Conservation (phyloP, 2,888 invertebrate species). For the Stenchaetothrips biformis region DNA sequence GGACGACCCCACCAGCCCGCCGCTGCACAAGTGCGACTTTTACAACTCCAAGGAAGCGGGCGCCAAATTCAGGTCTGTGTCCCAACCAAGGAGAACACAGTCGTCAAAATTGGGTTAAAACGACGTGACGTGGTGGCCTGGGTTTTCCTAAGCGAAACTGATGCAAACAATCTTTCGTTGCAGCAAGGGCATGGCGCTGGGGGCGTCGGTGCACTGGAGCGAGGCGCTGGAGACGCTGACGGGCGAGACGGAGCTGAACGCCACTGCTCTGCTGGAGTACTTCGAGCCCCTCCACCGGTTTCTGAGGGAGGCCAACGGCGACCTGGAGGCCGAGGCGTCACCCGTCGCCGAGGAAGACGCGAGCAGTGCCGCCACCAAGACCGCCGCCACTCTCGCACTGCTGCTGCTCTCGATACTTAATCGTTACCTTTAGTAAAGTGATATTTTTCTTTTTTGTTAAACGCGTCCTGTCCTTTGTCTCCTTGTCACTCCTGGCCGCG, state of each 20-base stretch:
- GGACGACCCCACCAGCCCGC: slow-evolving; percentile 57
- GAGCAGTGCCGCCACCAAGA: background rate
- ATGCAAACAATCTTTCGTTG: slow-evolving; percentile 32
- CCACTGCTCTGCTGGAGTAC: slow-evolving; percentile 44
- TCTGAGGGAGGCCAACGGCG: slow-evolving; percentile 46
- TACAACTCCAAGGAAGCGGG: slow-evolving; percentile 81
- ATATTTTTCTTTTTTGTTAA: background rate
- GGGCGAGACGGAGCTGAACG: slow-evolving; percentile 44
- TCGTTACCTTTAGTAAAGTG: background rate
- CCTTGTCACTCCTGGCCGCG: too few relatives aligned
- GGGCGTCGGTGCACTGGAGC: slow-evolving; percentile 42
- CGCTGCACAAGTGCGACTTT: slow-evolving; percentile 84
- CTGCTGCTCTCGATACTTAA: background rate
- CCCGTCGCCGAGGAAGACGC: background rate
- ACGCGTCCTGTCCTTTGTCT: background rate
- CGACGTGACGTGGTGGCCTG: background rate
- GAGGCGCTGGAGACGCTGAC: slow-evolving; percentile 49
- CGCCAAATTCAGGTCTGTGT: background rate
- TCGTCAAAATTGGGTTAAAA: background rate
- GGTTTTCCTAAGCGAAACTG: slow-evolving; percentile 31
- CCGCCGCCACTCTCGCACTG: background rate
- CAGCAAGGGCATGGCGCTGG: slow-evolving; percentile 41
- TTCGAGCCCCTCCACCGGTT: slow-evolving; percentile 45
- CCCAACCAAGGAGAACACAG: background rate
- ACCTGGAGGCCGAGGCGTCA: slow-evolving; percentile 55